phyloP scores from a whole-genome alignment of 2,888 invertebrate genomes.

The Cryptophagus acutangulus region DNA sequence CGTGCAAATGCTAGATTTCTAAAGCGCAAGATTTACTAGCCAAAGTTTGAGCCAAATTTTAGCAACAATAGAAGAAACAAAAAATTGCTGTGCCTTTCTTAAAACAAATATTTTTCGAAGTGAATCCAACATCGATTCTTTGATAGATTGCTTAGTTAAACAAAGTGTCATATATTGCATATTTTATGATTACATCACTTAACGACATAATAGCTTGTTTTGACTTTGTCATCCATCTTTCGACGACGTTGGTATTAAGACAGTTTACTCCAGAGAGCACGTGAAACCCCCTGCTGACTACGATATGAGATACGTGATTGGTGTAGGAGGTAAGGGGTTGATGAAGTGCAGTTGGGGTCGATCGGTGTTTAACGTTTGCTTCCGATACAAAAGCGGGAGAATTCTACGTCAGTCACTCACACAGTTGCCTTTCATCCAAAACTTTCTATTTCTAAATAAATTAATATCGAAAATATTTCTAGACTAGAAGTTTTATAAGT shows the following conservation, averaged over 20 bases:
- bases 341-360: conserved; percentile 3
- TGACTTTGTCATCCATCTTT: conserved; percentile 28
- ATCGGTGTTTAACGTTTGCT: no score
- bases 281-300: conserved; percentile 26
- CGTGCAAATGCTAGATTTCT: background rate
- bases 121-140: conserved; percentile 4
- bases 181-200: conserved; percentile 18
- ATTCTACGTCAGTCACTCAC: no score
- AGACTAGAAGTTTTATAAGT: no score
- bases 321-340: conserved; percentile 21
- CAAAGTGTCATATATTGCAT: conserved; percentile 11
- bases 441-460: no score
- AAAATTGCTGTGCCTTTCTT: background rate
- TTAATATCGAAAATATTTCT: no score
- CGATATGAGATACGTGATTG: conserved; percentile 31
- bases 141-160: conserved; percentile 6
- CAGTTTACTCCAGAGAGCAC: conserved; percentile 19
- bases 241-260: conserved; percentile 23
- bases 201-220: conserved; percentile 25
- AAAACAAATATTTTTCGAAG: background rate
- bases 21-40: no score
- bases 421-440: no score
- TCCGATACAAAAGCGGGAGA: no score
- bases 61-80: no score
- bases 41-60: background rate